Evolutionary conservation across 1,140 invertebrate species (phyloP).

Genomic region (Coelopa frigida): DNA sequence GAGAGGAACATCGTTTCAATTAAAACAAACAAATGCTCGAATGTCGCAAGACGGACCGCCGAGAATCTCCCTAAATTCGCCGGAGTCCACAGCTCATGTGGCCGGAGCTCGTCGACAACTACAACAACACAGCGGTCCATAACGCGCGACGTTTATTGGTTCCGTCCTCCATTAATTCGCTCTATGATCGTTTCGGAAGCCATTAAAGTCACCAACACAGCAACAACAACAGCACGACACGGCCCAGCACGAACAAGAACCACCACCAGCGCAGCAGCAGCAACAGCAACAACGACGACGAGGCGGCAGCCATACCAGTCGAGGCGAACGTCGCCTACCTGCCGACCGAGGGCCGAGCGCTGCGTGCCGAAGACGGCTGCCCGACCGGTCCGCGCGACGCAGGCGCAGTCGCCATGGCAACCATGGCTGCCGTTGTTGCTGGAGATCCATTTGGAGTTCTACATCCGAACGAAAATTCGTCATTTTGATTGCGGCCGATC

Average conservation of each 20-base stretch:
- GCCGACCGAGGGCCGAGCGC: neutral
- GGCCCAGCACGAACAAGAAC: too few species aligned
- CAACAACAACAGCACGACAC: conserved; percentile 1
- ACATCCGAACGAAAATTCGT: too few species aligned
- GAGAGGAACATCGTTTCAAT: too few species aligned
- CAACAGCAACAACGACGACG: conserved; percentile 3
- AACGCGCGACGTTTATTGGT: conserved; percentile 32
- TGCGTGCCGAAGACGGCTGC: too few species aligned
- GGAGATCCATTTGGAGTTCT: too few species aligned
- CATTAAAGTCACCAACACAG: conserved; percentile 40
- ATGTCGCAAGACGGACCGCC: too few species aligned
- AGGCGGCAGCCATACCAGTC: neutral
- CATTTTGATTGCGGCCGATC: too few species aligned
- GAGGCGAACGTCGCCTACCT: neutral
- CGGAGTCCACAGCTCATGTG: too few species aligned
- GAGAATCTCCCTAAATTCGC: too few species aligned
- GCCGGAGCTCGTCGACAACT: neutral
- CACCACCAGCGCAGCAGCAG: conserved; percentile 14
- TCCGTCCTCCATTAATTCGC: conserved; percentile 44
- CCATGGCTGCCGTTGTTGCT: conserved; percentile 2
- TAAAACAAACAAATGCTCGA: too few species aligned
- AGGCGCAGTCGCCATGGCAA: conserved; percentile 26
- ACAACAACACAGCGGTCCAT: neutral
- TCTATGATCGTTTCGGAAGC: conserved; percentile 44
- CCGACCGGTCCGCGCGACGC: conserved; percentile 2